Base-by-base conservation (phyloP, 2,113 vertebrate genomes). In the Spilogale gracilis region DNA sequence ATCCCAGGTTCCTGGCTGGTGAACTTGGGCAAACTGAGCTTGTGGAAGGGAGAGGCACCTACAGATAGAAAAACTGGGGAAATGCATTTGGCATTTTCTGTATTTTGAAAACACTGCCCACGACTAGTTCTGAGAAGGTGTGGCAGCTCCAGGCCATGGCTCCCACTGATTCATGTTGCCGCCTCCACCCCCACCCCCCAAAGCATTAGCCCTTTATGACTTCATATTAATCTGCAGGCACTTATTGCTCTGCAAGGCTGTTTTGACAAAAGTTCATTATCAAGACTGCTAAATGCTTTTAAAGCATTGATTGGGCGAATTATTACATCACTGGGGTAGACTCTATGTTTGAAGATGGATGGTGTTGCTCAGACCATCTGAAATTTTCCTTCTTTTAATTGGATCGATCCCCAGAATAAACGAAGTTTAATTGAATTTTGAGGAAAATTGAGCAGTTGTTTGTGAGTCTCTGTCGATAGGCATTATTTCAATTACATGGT, bases 401-500 rank as follows among this genome's bases (percentile, higher is more conserved):
- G 98, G 99, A 99, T 99, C 98, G 99, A 99, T 99, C 99, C 98
- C 98, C 98, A 99, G 99, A 99, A 99, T 99, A 99, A 99, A 99
- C 99, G 99, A 99, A 99, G 99, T 99, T 99, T 99, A 99, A 99
- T 99, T 99, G 99, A 99, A 99, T 99, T 99, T 99, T 99, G 99
- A 99, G 98, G 99, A 99, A 99, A 99, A 99, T 99, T 99, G 99
- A 99, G 99, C 99, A 99, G 99, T 99, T 99, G 99, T 99, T 99
- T 99, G 99, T 99, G 99, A 99, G 99, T 99, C 99, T 99, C 99
- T 99, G 99, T 99, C 99, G 99, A 99, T 99, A 99, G 98, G 74
- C 98, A 99, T 99, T 99, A 99, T 99, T 99, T 99, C 99, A 99
- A 99, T 99, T 99, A 99, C 99, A 99, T 98, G 98, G 99, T 99